Percentiles rank a stretch among this genome's conserved stretches.
Conservation (phyloP, 2,888 invertebrate genomes). For the Cybosia mesomella region DNA sequence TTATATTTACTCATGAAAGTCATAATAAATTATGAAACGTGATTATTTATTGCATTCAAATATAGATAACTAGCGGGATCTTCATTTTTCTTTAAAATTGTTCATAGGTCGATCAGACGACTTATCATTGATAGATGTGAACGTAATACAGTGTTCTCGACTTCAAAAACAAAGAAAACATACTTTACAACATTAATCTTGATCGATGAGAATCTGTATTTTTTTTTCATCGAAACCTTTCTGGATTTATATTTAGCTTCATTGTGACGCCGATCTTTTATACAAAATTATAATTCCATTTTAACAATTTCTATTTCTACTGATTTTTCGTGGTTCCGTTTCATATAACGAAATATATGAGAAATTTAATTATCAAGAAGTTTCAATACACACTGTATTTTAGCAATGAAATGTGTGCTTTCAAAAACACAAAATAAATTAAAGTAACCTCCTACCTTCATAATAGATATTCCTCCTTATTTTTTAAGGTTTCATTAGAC, state of each 20-base stretch:
- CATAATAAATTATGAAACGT: no score
- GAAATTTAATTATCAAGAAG: not conserved
- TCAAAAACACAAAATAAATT: conserved; percentile 14
- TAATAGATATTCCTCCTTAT: conserved; percentile 35
- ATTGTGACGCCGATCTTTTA: not conserved
- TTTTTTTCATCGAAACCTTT: not conserved
- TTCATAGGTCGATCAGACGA: no score
- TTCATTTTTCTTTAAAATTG: no score
- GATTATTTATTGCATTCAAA: no score
- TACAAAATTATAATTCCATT: not conserved
- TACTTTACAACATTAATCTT: not conserved
- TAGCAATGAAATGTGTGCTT: conserved; percentile 22
- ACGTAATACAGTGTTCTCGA: not conserved
- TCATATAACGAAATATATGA: not conserved
- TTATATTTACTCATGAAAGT: no score
- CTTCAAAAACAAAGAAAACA: not conserved
- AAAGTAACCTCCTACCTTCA: conserved; percentile 24
- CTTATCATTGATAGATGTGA: no score
- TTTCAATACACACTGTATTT: not conserved
- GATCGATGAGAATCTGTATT: not conserved
- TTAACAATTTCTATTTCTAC: not conserved
- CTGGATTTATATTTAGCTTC: not conserved
- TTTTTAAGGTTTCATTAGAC: conserved; percentile 39
- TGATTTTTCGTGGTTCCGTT: not conserved
- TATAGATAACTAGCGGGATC: no score